Base-by-base conservation (phyloP, 2,888 invertebrate species). In the Capitulum mitella region DNA sequence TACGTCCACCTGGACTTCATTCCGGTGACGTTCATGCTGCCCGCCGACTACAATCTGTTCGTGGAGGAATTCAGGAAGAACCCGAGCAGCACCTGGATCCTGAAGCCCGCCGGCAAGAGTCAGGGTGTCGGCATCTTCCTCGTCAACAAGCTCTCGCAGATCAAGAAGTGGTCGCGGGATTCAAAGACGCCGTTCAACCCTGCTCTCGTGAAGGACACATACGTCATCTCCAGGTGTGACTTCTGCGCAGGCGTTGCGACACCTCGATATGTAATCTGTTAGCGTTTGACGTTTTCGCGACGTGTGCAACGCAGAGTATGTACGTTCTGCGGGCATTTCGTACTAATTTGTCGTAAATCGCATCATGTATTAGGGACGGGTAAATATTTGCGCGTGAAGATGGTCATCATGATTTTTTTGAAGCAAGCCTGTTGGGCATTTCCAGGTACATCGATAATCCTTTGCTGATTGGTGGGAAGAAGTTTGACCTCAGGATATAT, bases 21-120 rank as follows among this genome's bases (percentile, higher is more conserved):
- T 82, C 97, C 97, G 0, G 90, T 94, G 34, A 97, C 97, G 0
- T 98, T 94, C 85, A 93, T 97, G 58, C 87, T 98, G 78, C 97
- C 97, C 2, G 93, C 95, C 84, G 97, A 98, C 86, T 98, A 98
- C 86, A 97, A 97, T 85, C 92, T 97, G 90, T 97, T 98, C 86
- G 97, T 97, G 1, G 96, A 97, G 85, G 97, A 97, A 85, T 98
- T 97, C 85, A 89, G 96, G 78, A 96, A 95, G 87, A 93, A 92
- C 82, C 96, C 97, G 0, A 93, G 93, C 84, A 94, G 94, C 83
- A 97, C 97, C 0, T 98, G 97, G 97, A 98, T 98, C 82, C 95
- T 97, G 92, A 97, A 98, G 85, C 97, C 97, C 0, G 95, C 96
- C 85, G 96, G 96, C 46, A 94, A 97, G 87, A 96, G 97, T 0